These are phyloP conservation scores for Xestia c-nigrum DNA, from an alignment of 2,888 invertebrate genomes.

Conservation along the genomic window DNA sequence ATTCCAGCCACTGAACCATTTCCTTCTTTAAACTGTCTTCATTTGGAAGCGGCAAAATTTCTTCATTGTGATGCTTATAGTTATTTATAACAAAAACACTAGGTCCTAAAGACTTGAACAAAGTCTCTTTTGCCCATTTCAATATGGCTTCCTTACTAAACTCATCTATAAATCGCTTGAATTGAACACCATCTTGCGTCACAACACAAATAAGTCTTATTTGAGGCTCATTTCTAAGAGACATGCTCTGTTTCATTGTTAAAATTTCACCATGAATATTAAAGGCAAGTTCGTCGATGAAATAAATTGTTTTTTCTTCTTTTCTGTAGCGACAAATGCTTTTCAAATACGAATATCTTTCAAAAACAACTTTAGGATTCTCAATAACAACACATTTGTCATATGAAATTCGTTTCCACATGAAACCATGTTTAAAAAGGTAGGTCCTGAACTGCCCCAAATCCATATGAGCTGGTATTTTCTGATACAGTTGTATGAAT, in stretches of 20 bases:
- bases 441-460: constrained; percentile 70
- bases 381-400: constrained; percentile 70
- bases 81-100: constrained; percentile 49
- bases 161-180: neutral
- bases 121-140: constrained; percentile 26
- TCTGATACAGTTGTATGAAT: constrained; percentile 54
- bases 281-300: constrained; percentile 66
- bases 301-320: constrained; percentile 60
- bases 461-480: constrained; percentile 68
- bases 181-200: constrained; percentile 16
- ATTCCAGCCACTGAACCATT: constrained; percentile 70
- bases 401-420: constrained; percentile 66
- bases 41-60: constrained; percentile 51
- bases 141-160: constrained; percentile 14
- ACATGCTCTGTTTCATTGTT: constrained; percentile 15
- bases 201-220: constrained; percentile 38
- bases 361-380: constrained; percentile 70
- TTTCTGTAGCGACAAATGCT: constrained; percentile 57
- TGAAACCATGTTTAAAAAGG: constrained; percentile 71
- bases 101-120: constrained; percentile 13
- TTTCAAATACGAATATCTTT: constrained; percentile 73
- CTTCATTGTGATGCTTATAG: constrained; percentile 46
- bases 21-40: constrained; percentile 57
- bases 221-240: neutral
- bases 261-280: constrained; percentile 13